phyloP scores from a whole-genome alignment of 1,140 invertebrate species.

The Rhyacophila brunnea region DNA sequence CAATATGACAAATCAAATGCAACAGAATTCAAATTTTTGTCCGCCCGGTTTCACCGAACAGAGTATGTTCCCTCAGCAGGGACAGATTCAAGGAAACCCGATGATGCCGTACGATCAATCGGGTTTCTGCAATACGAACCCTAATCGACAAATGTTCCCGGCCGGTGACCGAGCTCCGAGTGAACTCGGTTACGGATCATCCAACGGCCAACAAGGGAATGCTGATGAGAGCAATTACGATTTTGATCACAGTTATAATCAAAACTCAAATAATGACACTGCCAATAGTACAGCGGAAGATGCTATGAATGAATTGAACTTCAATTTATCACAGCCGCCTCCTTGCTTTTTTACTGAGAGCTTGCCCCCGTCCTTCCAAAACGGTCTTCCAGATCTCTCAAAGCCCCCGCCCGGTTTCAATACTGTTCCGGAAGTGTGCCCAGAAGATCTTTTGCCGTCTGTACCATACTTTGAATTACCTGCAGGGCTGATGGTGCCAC shows the following conservation, averaged over 20 bases:
- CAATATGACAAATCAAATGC: constrained; percentile 19
- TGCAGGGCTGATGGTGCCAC: constrained; percentile 90
- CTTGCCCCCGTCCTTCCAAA: constrained; percentile 47
- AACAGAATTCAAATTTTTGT: constrained; percentile 38
- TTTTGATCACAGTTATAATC: constrained; percentile 24
- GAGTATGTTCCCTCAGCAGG: constrained; percentile 39
- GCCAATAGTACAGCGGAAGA: constrained; percentile 42
- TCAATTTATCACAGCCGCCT: constrained; percentile 58
- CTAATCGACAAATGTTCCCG: constrained; percentile 21
- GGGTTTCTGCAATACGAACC: constrained; percentile 16
- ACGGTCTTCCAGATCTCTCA: constrained; percentile 74
- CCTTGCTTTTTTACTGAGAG: constrained; percentile 53
- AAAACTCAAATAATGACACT: constrained; percentile 33
- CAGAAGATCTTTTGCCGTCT: constrained; percentile 80
- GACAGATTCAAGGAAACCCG: constrained; percentile 30
- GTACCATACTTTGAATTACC: constrained; percentile 96
- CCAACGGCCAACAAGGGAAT: constrained; percentile 21
- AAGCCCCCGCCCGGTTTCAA: constrained; percentile 82
- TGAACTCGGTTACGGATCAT: constrained; percentile 12
- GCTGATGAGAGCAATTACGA: constrained; percentile 38
- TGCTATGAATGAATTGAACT: constrained; percentile 43
- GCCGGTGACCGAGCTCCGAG: constrained; percentile 4
- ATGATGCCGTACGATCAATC: constrained; percentile 19
- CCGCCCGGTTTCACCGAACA: constrained; percentile 40
- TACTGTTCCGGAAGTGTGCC: constrained; percentile 49